Evolutionary conservation across 2,797 vertebrate genomes (phyloP), one percentile per base, ranked within the genome.

Genomic region (Stomatorhinus walkeri): DNA sequence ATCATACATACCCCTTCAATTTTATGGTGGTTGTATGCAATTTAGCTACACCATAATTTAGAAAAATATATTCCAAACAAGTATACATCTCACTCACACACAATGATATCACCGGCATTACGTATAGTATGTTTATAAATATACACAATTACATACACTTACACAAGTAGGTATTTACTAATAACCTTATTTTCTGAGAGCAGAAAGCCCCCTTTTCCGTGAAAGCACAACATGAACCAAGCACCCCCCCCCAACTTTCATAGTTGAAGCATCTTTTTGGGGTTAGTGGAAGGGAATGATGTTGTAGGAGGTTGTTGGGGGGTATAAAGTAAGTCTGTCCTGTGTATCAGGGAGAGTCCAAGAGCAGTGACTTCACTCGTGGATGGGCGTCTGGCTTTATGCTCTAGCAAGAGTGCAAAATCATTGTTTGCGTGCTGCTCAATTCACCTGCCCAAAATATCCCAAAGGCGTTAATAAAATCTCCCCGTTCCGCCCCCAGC

Each of bases 1-100:
- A 79, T 43, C 72, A 79, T 79, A 79, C 6, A 79, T n/a, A 79
- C 36, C 72, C 72, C 72, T 79, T 79, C 36, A 43, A 79, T 79
- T 79, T 79, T 19, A 79, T 79, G 36, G 72, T 79, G 72, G 72
- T 43, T 79, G 72, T 79, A 43, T 7, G 6, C 72, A 79, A 79
- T 79, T 43, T 79, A 68, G 24, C 10, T 14, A 32, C 64, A 68
- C 64, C 64, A 68, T 68, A 43, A 79, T 79, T 79, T 79, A 79
- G 72, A 19, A 79, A 79, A 79, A 40, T 36, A 79, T 79, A 79
- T 79, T 79, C 72, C 72, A 79, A 79, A 79, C 72, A 43, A 79
- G 72, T 79, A 79, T 43, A 79, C 36, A 43, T 79, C 14, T 79
- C 72, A 19, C 68, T 72, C 9, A 5, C 68, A 76, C 68, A 40